Evolutionary conservation across 2,888 invertebrate species (phyloP), one percentile per base, ranked within the genome.

Genomic region (Leuctra nigra): DNA sequence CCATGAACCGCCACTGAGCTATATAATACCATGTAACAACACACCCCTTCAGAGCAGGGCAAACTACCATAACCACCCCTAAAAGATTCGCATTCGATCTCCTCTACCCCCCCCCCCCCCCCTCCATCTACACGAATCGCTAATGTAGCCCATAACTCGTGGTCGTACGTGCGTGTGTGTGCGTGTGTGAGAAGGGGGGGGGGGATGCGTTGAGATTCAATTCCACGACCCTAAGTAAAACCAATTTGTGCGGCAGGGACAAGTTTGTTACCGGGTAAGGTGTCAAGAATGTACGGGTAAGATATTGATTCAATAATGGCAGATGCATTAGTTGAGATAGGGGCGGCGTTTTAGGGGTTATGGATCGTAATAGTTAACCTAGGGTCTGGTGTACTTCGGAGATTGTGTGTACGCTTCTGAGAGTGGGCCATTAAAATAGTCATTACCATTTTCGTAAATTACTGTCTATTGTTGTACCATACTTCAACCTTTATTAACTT

Each of bases 201-300:
- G 29, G 33, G 48, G 22, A 9, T 16, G 35, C 29, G 50, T 50
- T 25, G 41, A 53, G 53, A 53, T 57, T 53, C 57, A 57, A 46
- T 53, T 57, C 47, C 57, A n/a, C n/a, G 33, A 53, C 22, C 57
- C 53, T 57, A 57, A 57, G 53, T 57, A 57, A 57, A 53, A 57
- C 53, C 57, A 57, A 57, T 57, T 57, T 57, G 57, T 53, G 57
- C 35, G 38, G 53, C 33, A 50, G 35, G 50, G 50, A 50, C 50
- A 50, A 50, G 50, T 50, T 50, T 33, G 50, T 50, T 50, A 50
- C 35, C 50, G 35, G 44, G 47, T 24, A 11, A 6, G 22, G 29
- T 33, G 20, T 44, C 18, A 23, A 44, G 18, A 41, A 7, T 41
- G 23, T 23, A 20, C n/a, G 22, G 20, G 20, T 23, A n/a, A 23